Evolutionary conservation across 2,113 vertebrate species (phyloP), one percentile per base, ranked within the genome.

Genomic region (Forbesichthys agassizii): DNA sequence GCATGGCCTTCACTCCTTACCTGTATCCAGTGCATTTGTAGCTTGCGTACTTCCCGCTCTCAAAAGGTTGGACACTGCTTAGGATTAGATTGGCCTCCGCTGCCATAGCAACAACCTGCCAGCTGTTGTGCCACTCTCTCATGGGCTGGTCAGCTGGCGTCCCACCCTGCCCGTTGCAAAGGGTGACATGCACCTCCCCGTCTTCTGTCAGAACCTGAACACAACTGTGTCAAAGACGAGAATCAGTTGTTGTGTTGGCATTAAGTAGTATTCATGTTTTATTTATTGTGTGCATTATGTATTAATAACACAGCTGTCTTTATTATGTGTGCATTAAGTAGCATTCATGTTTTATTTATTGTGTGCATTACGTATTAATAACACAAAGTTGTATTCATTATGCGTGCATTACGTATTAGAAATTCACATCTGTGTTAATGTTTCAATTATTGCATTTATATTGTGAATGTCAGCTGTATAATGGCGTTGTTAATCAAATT

Each of bases 41-140:
- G 36, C 92, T 92, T 9, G 69, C 79, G 77, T 93, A 77, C 47
- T 84, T 76, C 61, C 93, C 90, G 80, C 74, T 85, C 63, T 82
- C 81, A 66, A 99, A 98, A 9, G 93, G 92, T 56, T 54, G 88
- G 62, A 98, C 81, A 0, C 92, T 51, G 49, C 90, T 96, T 58
- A 98, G 83, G 86, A 99, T 81, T 8, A 97, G 92, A 0, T 94
- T 91, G 0, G 96, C 96, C 48, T 86, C 91, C 0, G 98, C 94
- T 66, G 97, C 98, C 96, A 98, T 93, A 11, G 95, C 92, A 71
- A 92, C 94, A 11, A 93, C 91, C 86, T 99, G 97, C 98, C 98
- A 99, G 85, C 98, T 99, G 91, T 99, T 98, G 87, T 98, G 95
- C 96, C 97, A 96, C 68, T 96, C 96, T 72, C 98, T 94, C 80